phyloP scores from a whole-genome alignment of 2,888 invertebrate genomes.

The Serrognathus titanus region DNA sequence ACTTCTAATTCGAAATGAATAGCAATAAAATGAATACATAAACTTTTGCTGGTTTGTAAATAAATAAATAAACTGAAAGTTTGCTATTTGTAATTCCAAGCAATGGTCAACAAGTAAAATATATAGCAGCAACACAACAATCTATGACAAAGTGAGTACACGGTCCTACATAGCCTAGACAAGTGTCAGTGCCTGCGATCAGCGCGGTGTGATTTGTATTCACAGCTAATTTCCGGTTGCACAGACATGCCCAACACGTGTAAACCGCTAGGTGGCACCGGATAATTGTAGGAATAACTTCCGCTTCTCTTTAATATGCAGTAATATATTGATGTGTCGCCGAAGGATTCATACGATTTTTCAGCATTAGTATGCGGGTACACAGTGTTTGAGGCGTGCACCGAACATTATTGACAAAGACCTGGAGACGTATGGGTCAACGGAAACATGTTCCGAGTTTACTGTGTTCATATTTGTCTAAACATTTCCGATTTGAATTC shows the following conservation, averaged over 20 bases:
- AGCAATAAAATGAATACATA: too few relatives aligned
- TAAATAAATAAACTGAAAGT: too few relatives aligned
- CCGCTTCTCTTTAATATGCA: constrained; percentile 12
- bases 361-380: too few relatives aligned
- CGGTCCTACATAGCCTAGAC: constrained; percentile 21
- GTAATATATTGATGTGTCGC: not conserved
- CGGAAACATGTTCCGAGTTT: not conserved
- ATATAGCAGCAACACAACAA: not conserved
- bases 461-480: too few relatives aligned
- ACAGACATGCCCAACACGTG: constrained; percentile 32
- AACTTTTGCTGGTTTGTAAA: too few relatives aligned
- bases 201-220: constrained; percentile 29
- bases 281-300: constrained; percentile 19
- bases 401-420: too few relatives aligned
- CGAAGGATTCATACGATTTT: not conserved
- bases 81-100: too few relatives aligned
- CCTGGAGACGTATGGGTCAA: not conserved
- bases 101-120: too few relatives aligned
- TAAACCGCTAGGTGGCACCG: constrained; percentile 26
- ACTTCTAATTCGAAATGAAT: too few relatives aligned
- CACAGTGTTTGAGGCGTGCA: too few relatives aligned
- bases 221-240: constrained; percentile 31
- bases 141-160: constrained; percentile 20
- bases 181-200: constrained; percentile 26
- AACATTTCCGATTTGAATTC: too few relatives aligned